Percentiles rank a stretch among this genome's conserved stretches.
Conservation (phyloP, 2,797 vertebrate species). For the Columba guinea region DNA sequence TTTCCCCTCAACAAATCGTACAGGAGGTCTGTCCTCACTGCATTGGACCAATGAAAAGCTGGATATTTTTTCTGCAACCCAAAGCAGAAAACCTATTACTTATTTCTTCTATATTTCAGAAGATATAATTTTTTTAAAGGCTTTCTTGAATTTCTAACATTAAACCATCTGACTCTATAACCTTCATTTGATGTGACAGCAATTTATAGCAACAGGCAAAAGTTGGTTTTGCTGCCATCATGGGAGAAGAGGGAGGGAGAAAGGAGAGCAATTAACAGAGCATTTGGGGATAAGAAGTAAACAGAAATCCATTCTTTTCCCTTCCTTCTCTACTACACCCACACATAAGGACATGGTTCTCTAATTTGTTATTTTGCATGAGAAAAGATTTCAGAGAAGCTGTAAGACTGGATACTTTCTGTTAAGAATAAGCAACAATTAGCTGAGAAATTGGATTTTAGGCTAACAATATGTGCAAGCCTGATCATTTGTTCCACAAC, state of each 20-base stretch:
- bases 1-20: not conserved
- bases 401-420: not conserved
- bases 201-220: not conserved
- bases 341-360: not conserved
- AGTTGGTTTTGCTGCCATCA: not conserved
- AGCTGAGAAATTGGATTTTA: slow-evolving; percentile 45
- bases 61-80: not conserved
- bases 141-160: not conserved
- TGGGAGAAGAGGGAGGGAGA: not conserved
- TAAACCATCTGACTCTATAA: not conserved
- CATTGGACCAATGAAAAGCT: not conserved
- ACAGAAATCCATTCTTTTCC: slow-evolving; percentile 30
- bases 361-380: slow-evolving; percentile 16
- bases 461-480: not conserved
- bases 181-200: not conserved
- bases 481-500: not conserved
- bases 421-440: slow-evolving; percentile 6
- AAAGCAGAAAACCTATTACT: not conserved
- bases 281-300: not conserved
- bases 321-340: slow-evolving; percentile 10
- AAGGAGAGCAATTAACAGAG: slow-evolving; percentile 30
- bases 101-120: not conserved
- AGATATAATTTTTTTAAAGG: not conserved
- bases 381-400: slow-evolving; percentile 6
- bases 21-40: not conserved